phyloP scores from a whole-genome alignment of 2,113 vertebrate species.

The Apodemus speciosus region DNA sequence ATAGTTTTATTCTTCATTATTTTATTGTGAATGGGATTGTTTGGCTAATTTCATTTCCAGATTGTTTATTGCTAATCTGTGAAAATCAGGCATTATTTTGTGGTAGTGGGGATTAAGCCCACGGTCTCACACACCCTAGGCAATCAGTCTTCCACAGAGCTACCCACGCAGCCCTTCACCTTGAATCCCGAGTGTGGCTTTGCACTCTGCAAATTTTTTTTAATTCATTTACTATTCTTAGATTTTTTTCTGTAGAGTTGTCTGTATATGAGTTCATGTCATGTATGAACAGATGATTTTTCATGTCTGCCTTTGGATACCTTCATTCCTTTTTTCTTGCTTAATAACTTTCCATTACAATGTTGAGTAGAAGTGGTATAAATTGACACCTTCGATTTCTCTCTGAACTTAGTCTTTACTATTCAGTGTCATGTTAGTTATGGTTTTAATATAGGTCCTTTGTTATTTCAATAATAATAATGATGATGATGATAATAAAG shows the following conservation, averaged over 20 bases:
- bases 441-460: constrained; percentile 4
- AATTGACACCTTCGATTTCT: background rate
- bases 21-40: background rate
- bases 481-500: background rate
- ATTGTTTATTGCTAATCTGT: background rate
- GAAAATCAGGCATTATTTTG: background rate
- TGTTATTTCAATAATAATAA: background rate
- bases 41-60: constrained; percentile 51
- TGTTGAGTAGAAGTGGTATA: constrained; percentile 6
- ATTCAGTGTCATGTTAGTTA: background rate
- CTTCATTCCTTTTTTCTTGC: constrained; percentile 25
- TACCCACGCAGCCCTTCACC: background rate
- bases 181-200: constrained; percentile 23
- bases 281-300: constrained; percentile 1
- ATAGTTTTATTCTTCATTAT: constrained; percentile 18
- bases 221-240: constrained; percentile 31
- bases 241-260: background rate
- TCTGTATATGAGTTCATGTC: background rate
- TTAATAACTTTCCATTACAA: background rate
- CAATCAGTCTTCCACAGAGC: background rate
- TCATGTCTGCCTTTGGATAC: background rate
- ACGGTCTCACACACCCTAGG: background rate
- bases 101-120: background rate
- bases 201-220: constrained; percentile 35
- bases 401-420: background rate